Evolutionary conservation across 2,888 invertebrate genomes (phyloP).

Genomic region (Crepidodera aurea): DNA sequence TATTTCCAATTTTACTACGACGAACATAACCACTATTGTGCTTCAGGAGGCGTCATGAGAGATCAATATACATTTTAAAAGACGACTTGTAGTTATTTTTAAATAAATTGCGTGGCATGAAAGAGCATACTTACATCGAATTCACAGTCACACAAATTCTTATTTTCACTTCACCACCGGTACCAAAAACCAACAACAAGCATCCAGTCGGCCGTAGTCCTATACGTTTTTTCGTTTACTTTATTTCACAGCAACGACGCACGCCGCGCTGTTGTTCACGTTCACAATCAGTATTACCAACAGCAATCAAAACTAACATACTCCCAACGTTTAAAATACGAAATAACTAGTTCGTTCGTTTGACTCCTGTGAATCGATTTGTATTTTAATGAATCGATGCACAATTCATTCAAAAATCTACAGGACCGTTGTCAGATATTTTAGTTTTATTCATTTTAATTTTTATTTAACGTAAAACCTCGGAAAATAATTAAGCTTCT

Average conservation of each 20-base stretch:
- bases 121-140: not conserved
- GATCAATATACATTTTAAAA: constrained; percentile 6
- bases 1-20: not conserved
- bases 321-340: too few relatives aligned
- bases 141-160: constrained; percentile 6
- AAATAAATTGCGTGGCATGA: not conserved
- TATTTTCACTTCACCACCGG: not conserved
- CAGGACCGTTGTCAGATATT: too few relatives aligned
- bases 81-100: not conserved
- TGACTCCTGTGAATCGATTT: constrained; percentile 1
- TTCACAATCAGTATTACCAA: constrained; percentile 7
- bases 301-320: too few relatives aligned
- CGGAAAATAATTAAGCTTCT: too few relatives aligned
- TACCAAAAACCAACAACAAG: constrained; percentile 1
- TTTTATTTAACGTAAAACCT: too few relatives aligned
- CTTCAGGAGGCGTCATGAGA: not conserved
- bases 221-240: constrained; percentile 1
- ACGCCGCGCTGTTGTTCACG: constrained; percentile 7
- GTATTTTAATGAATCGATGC: not conserved
- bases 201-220: constrained; percentile 7
- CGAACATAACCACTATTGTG: constrained; percentile 13
- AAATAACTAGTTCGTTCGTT: not conserved
- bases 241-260: constrained; percentile 5
- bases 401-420: too few relatives aligned
- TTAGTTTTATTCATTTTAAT: too few relatives aligned